Conservation (phyloP, 2,888 invertebrate genomes). For the Pammene aurita region DNA sequence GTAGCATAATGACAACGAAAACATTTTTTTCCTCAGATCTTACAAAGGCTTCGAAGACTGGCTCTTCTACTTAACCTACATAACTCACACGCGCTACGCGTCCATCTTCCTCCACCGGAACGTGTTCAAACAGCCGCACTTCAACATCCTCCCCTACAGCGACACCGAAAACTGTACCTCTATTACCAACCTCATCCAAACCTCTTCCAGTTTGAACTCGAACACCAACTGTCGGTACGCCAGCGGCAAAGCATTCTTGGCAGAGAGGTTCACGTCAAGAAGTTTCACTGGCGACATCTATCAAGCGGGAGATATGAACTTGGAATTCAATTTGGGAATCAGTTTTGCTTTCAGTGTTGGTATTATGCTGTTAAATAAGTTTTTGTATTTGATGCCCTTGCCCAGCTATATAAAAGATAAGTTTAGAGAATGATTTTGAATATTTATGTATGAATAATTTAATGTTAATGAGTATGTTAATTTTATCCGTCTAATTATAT, state of each 20-base stretch:
- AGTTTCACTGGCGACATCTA: constrained; percentile 81
- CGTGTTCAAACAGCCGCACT: constrained; percentile 84
- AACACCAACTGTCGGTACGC: constrained; percentile 86
- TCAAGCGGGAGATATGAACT: constrained; percentile 84
- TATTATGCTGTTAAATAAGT: constrained; percentile 91
- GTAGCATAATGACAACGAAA: neutral
- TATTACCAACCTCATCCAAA: constrained; percentile 81
- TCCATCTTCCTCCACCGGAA: constrained; percentile 89
- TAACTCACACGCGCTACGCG: constrained; percentile 91
- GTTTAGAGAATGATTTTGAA: constrained; percentile 86
- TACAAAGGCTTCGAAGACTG: constrained; percentile 91
- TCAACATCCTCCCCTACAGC: constrained; percentile 81
- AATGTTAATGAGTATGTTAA: constrained; percentile 19
- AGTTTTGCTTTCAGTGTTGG: constrained; percentile 92
- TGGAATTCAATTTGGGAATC: constrained; percentile 91
- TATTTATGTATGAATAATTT: constrained; percentile 46
- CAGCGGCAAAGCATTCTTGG: constrained; percentile 87
- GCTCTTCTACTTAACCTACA: constrained; percentile 91
- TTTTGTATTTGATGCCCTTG: constrained; percentile 92
- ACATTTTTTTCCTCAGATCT: constrained; percentile 80
- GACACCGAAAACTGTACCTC: constrained; percentile 81
- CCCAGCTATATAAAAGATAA: constrained; percentile 93
- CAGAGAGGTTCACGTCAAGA: constrained; percentile 86
- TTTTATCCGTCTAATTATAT: constrained; percentile 33
- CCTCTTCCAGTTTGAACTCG: constrained; percentile 72